Evolutionary conservation across 2,113 vertebrate genomes (phyloP).

Genomic region (Chrysochloris asiatica): DNA sequence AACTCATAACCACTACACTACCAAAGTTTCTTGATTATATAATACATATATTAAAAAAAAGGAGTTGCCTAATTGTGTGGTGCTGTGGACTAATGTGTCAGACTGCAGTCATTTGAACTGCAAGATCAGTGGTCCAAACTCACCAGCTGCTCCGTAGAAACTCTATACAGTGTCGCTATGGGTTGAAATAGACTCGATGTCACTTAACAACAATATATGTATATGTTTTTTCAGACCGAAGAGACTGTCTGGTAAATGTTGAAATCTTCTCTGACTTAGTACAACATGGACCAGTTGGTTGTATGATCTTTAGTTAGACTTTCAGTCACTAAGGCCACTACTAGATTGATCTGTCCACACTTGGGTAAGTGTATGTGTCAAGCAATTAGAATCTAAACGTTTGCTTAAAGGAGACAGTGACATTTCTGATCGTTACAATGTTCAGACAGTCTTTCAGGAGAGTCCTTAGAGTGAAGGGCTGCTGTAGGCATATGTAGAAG

Average conservation of each 20-base stretch:
- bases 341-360: neutral
- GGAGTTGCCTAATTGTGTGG: neutral
- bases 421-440: neutral
- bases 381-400: neutral
- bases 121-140: too few relatives aligned
- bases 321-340: neutral
- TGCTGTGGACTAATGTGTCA: too few relatives aligned
- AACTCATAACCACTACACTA: too few relatives aligned
- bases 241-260: too few relatives aligned
- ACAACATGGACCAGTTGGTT: neutral
- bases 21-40: too few relatives aligned
- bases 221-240: neutral
- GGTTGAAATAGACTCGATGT: too few relatives aligned
- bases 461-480: neutral
- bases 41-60: neutral
- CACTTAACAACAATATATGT: too few relatives aligned
- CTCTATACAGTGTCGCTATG: too few relatives aligned
- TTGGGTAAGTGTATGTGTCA: neutral
- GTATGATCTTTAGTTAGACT: conserved; percentile 24
- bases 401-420: neutral
- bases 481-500: neutral
- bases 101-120: too few relatives aligned
- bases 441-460: neutral
- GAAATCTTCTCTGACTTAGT: neutral
- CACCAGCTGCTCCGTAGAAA: too few relatives aligned